These are phyloP conservation scores for Mactra quadrangularis DNA, from an alignment of 1,140 invertebrate genomes.

Conservation along the genomic window DNA sequence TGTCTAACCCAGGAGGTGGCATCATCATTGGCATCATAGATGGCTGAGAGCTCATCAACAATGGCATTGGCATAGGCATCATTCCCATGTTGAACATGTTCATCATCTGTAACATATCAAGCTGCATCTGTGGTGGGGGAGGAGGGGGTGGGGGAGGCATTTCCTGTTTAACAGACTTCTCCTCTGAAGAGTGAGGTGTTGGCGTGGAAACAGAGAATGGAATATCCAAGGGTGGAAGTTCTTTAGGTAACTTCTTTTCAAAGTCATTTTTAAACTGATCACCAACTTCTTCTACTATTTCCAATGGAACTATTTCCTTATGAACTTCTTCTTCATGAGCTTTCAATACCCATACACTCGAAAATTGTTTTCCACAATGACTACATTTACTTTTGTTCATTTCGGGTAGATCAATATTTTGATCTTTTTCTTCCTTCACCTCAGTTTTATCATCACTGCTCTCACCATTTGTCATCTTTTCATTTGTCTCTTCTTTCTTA, in stretches of 20 bases:
- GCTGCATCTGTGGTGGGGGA: conserved; percentile 67
- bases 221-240: conserved; percentile 54
- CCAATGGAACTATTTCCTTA: conserved; percentile 93
- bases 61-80: conserved; percentile 82
- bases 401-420: conserved; percentile 85
- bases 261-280: conserved; percentile 87
- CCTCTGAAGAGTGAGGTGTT: conserved; percentile 33
- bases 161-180: conserved; percentile 65
- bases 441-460: conserved; percentile 57
- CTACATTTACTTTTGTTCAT: conserved; percentile 90
- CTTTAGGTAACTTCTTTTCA: conserved; percentile 79
- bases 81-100: conserved; percentile 78
- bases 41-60: conserved; percentile 88
- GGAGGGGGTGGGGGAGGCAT: conserved; percentile 78
- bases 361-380: conserved; percentile 96
- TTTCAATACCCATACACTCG: conserved; percentile 97
- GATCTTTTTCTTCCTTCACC: conserved; percentile 66
- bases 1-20: conserved; percentile 86
- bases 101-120: conserved; percentile 78
- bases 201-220: conserved; percentile 75
- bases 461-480: conserved; percentile 58
- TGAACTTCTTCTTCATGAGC: conserved; percentile 98
- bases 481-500: conserved; percentile 48
- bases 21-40: conserved; percentile 94
- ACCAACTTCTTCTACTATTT: conserved; percentile 95